Evolutionary conservation across 2,797 vertebrate species (phyloP).

Genomic region (Gambelia wislizenii): DNA sequence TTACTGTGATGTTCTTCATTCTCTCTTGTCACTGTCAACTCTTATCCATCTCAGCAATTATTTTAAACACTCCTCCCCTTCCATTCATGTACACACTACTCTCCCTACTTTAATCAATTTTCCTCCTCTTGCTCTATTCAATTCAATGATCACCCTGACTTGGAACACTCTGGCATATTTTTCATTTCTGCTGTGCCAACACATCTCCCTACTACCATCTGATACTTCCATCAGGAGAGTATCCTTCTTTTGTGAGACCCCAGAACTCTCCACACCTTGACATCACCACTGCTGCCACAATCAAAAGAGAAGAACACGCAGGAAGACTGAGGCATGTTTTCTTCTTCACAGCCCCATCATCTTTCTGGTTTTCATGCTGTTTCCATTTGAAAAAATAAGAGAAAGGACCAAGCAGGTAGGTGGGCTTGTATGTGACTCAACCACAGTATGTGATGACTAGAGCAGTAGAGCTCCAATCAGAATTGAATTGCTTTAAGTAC

Average conservation of each 20-base stretch:
- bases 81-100: neutral
- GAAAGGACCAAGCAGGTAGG: too few relatives aligned
- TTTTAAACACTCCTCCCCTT: neutral
- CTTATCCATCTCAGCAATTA: neutral
- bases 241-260: neutral
- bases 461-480: neutral
- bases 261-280: neutral
- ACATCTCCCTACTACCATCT: neutral
- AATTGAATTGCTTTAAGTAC: neutral
- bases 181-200: neutral
- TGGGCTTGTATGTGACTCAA: too few relatives aligned
- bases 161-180: neutral
- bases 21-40: neutral
- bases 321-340: neutral
- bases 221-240: neutral
- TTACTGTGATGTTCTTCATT: neutral
- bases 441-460: neutral
- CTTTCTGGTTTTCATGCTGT: neutral
- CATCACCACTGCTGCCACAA: neutral
- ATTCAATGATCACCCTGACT: neutral
- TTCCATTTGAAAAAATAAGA: neutral
- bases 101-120: neutral
- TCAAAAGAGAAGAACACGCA: neutral
- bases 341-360: neutral
- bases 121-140: neutral